These are phyloP conservation scores for Megastigmus dorsalis DNA, from an alignment of 2,888 invertebrate species.

Conservation along the genomic window DNA sequence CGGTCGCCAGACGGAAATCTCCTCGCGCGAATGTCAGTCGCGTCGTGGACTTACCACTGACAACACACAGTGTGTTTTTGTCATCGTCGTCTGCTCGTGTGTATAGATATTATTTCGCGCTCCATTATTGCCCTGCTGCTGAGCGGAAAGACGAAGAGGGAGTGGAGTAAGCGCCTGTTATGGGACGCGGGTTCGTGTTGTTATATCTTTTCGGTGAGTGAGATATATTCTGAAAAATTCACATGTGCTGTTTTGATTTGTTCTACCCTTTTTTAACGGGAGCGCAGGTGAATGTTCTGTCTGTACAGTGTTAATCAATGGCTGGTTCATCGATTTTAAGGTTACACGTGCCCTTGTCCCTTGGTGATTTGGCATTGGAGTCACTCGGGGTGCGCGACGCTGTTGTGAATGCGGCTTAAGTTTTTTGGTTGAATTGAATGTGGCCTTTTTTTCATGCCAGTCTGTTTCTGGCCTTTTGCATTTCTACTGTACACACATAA, in stretches of 20 bases:
- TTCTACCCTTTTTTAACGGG: not conserved
- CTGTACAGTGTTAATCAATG: not conserved
- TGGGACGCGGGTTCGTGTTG: not conserved
- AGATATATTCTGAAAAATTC: not conserved
- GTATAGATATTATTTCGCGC: too few species aligned
- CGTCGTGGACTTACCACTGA: slow-evolving; percentile 24
- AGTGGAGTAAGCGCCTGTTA: not conserved
- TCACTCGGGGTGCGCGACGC: not conserved
- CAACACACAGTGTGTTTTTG: not conserved
- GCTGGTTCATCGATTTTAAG: not conserved
- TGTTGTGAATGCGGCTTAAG: not conserved
- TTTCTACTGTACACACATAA: not conserved
- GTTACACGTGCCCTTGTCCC: not conserved
- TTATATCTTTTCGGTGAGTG: slow-evolving; percentile 15
- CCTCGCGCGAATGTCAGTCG: slow-evolving; percentile 25
- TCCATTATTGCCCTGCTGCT: not conserved
- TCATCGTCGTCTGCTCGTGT: not conserved
- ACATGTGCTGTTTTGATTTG: not conserved
- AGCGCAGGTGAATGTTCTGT: too few species aligned
- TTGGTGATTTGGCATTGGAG: not conserved
- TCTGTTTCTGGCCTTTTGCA: not conserved
- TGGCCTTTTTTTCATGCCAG: not conserved
- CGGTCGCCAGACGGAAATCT: not conserved
- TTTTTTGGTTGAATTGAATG: too few species aligned
- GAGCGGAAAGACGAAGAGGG: not conserved